phyloP scores from a whole-genome alignment of 2,888 invertebrate genomes.

The Agrilus mali region DNA sequence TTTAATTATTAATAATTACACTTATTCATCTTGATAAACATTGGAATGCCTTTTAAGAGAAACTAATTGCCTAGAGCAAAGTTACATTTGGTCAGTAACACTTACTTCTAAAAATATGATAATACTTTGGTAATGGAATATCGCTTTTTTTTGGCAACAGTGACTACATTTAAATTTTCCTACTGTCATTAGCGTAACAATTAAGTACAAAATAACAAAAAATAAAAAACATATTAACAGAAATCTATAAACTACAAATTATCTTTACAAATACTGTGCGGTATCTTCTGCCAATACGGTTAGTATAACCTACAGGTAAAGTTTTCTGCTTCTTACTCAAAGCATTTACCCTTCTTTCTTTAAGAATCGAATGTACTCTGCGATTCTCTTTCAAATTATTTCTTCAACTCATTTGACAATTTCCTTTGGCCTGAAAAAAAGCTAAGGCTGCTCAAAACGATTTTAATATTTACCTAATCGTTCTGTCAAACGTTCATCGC shows the following conservation, averaged over 20 bases:
- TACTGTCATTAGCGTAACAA: neutral
- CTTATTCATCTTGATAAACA: too few relatives aligned
- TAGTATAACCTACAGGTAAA: constrained; percentile 29
- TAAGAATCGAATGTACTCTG: constrained; percentile 5
- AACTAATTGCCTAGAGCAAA: too few relatives aligned
- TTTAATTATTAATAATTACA: too few relatives aligned
- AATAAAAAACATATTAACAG: too few relatives aligned
- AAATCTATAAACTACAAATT: constrained; percentile 3
- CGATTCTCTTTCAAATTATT: constrained; percentile 5
- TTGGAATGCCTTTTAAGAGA: too few relatives aligned
- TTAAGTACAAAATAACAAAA: too few relatives aligned
- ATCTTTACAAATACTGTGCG: constrained; percentile 16
- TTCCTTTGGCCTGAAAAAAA: constrained; percentile 2
- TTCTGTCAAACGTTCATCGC: constrained; percentile 79
- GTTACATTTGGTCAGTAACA: constrained; percentile 20
- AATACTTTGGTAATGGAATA: constrained; percentile 28
- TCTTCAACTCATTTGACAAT: constrained; percentile 2
- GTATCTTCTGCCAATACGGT: constrained; percentile 29
- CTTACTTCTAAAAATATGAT: constrained; percentile 18
- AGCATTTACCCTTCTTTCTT: neutral
- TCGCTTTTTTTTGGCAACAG: constrained; percentile 24
- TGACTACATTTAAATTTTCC: constrained; percentile 17
- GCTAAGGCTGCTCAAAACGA: constrained; percentile 12
- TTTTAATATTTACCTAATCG: constrained; percentile 38
- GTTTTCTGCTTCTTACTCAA: neutral